phyloP scores from a whole-genome alignment of 2,797 vertebrate species.

The Diglossa cyanea region DNA sequence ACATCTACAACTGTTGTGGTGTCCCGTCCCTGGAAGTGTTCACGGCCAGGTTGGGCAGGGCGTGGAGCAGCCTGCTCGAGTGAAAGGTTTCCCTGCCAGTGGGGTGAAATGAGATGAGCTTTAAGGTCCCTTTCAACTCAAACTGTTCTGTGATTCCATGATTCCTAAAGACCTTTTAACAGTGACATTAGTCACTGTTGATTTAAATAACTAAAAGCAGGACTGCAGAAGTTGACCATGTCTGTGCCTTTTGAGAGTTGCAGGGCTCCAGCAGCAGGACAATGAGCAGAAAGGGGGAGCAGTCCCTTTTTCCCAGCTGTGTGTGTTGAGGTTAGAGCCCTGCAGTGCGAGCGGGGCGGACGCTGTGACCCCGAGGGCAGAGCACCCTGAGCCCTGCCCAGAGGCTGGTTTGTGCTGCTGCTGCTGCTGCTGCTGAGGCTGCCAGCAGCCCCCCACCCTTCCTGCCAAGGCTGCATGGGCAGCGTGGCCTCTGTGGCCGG shows the following conservation, averaged over 20 bases:
- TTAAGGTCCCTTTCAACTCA: neutral
- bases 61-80: neutral
- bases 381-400: neutral
- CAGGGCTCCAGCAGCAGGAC: neutral
- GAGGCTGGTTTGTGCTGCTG: too few species aligned
- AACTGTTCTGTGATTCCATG: neutral
- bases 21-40: neutral
- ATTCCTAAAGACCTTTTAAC: neutral
- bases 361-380: too few species aligned
- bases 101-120: neutral
- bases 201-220: neutral
- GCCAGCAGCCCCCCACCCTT: rapidly evolving
- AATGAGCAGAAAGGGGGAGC: rapidly evolving
- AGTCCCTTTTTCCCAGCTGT: rapidly evolving
- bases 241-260: neutral
- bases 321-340: neutral
- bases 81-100: neutral
- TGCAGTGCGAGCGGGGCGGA: neutral
- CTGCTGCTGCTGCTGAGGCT: neutral
- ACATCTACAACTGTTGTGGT: neutral
- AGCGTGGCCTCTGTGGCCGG: neutral
- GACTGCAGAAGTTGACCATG: neutral
- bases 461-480: rapidly evolving
- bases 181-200: neutral
- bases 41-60: neutral